Base-by-base conservation (phyloP, 2,113 vertebrate species). In the Drymodes brunneopygia region DNA sequence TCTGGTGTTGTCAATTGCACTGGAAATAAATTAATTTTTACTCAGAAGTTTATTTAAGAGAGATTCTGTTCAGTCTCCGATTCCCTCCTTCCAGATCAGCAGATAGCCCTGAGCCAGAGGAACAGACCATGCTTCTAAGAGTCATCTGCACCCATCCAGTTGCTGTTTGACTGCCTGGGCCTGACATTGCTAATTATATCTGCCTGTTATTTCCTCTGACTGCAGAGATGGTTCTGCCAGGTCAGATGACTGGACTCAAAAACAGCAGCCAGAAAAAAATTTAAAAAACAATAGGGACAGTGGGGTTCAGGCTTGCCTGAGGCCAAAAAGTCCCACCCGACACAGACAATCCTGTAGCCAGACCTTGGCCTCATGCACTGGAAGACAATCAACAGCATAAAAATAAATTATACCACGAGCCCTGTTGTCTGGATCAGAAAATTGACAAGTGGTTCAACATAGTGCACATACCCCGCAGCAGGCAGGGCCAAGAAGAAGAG, bases 171-270 rank as follows among this genome's bases (percentile, higher is more conserved):
- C 95, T 81, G 82, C 60, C 79, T 71, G 64, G 47, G 69, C 65
- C 79, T 88, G 82, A 66, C 77, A 14, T 51, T 9, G 28, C 80
- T 96, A 87, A 96, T 95, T 97, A 66, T 51, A 75, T 90, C 77
- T 86, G 45, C 57, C 64, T 8, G 0, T 50, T 72, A 74, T 67
- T 94, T 90, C 69, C 44, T 93, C 81, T 36, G 38, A 93, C 11
- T 56, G 72, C 69, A 72, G 81, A 94, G 27, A 53, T 0, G 2
- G 42, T 31, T 90, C 72, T 88, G 57, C 61, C 3, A 6, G 72
- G 58, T 84, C 77, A 62, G 65, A 36, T 22, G 45, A 47, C 10
- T 28, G 2, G 42, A 24, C 45, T 62, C 6, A 20, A 60, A 56
- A 84, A 53, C 35, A 84, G 48, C 6, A 83, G 31, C 18, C 36